Evolutionary conservation across 1,140 invertebrate species (phyloP).

Genomic region (Trichonephila clavata): DNA sequence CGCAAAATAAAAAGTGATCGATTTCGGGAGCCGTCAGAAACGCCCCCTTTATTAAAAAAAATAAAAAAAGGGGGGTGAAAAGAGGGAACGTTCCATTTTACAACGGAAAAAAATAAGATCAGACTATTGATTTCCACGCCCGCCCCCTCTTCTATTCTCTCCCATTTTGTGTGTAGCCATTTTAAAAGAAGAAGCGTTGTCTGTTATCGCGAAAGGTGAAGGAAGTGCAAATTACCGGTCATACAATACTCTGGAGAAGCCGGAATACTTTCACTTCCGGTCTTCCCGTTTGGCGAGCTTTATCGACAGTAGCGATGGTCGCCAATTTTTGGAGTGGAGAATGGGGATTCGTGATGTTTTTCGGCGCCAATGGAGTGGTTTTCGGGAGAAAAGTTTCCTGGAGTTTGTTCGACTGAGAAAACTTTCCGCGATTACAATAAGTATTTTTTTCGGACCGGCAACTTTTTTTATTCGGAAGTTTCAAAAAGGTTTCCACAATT

Average conservation of each 20-base stretch:
- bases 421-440: too few relatives aligned
- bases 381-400: not conserved
- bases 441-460: too few relatives aligned
- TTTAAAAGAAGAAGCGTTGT: constrained; percentile 62
- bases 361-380: not conserved
- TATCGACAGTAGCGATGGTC: not conserved
- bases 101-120: constrained; percentile 8
- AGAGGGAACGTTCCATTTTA: constrained; percentile 19
- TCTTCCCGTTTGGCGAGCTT: constrained; percentile 52
- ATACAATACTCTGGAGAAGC: constrained; percentile 58
- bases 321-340: not conserved
- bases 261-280: constrained; percentile 21
- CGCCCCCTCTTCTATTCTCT: not conserved
- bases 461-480: too few relatives aligned
- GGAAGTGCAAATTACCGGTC: constrained; percentile 72
- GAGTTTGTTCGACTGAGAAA: too few relatives aligned
- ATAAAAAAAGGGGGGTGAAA: not conserved
- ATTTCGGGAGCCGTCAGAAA: constrained; percentile 60
- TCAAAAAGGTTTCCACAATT: too few relatives aligned
- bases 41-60: constrained; percentile 59
- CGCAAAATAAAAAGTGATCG: constrained; percentile 64
- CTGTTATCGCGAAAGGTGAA: constrained; percentile 52
- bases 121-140: constrained; percentile 60
- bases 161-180: constrained; percentile 49
- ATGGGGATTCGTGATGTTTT: not conserved